Evolutionary conservation across 2,113 vertebrate genomes (phyloP).

Genomic region (Brachionichthys hirsutus): DNA sequence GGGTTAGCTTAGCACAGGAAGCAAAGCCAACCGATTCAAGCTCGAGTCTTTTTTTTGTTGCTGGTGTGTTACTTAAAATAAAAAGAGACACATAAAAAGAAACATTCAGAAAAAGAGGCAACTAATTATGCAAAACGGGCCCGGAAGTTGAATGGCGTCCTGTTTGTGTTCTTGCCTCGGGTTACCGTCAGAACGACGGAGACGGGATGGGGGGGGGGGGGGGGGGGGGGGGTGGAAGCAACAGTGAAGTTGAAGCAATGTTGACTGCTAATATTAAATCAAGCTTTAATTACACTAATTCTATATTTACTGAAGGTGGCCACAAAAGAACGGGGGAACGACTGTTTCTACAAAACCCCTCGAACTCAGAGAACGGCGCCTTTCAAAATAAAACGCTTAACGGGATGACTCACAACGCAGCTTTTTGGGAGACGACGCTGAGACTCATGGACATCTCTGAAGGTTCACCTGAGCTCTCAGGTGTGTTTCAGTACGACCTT

Average conservation of each 20-base stretch:
- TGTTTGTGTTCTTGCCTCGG: slow-evolving; percentile 37
- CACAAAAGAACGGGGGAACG: slow-evolving; percentile 8
- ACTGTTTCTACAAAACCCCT: slow-evolving; percentile 12
- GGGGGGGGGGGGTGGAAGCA: slow-evolving; percentile 30
- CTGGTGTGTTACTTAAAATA: too few relatives aligned
- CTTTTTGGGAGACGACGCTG: slow-evolving; percentile 13
- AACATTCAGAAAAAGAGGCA: slow-evolving; percentile 28
- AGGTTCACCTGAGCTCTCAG: slow-evolving; percentile 3
- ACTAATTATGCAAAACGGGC: slow-evolving; percentile 44
- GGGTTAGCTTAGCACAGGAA: slow-evolving; percentile 28
- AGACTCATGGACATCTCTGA: slow-evolving; percentile 49
- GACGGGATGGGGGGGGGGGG: slow-evolving; percentile 32
- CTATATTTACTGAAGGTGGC: slow-evolving; percentile 8
- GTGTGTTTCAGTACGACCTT: slow-evolving; percentile 46
- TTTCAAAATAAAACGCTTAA: slow-evolving; percentile 34
- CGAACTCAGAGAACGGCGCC: slow-evolving; percentile 2
- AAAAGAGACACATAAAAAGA: slow-evolving; percentile 65
- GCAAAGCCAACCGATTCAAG: background rate
- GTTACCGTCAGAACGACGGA: slow-evolving; percentile 39
- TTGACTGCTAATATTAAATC: slow-evolving; percentile 19
- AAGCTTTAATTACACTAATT: slow-evolving; percentile 34
- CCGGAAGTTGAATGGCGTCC: slow-evolving; percentile 36
- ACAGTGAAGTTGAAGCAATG: slow-evolving; percentile 31
- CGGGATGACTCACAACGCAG: too few relatives aligned
- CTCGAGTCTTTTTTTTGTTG: too few relatives aligned